A percentile compares a stretch with the other conserved stretches of the same genome.
phyloP scores from a whole-genome alignment of 2,797 vertebrate genomes.

The Antrozous pallidus region DNA sequence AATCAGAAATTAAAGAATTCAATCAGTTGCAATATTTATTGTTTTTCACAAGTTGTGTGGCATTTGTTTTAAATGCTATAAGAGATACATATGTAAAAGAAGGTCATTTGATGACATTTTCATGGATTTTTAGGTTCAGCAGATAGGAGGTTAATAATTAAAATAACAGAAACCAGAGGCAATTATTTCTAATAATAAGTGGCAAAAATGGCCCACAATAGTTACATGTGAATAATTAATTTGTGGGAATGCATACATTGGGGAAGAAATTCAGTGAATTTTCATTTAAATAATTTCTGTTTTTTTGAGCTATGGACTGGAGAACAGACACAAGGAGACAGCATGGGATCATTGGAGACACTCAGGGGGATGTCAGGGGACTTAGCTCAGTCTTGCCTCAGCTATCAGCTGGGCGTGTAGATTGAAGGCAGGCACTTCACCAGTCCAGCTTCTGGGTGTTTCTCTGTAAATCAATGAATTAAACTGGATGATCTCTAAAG shows the following conservation, averaged over 20 bases:
- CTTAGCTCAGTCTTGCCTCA: background rate
- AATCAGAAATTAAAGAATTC: background rate
- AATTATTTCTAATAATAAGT: background rate
- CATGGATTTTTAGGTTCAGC: background rate
- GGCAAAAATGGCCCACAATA: background rate
- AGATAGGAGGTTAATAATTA: background rate
- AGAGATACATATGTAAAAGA: background rate
- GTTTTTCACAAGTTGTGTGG: background rate
- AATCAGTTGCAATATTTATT: background rate
- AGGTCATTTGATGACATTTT: background rate
- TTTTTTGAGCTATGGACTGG: background rate
- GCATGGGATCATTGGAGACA: rapidly evolving
- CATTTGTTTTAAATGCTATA: background rate
- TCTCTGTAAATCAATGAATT: background rate
- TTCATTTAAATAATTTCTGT: background rate
- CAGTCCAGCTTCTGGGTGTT: background rate
- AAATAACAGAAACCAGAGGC: background rate
- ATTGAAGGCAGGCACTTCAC: background rate
- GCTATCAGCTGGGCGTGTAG: background rate
- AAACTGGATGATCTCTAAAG: background rate
- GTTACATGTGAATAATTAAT: background rate
- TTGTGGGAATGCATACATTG: background rate
- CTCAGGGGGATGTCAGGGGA: background rate
- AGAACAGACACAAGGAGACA: background rate
- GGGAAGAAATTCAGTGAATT: background rate